Evolutionary conservation across 2,113 vertebrate genomes (phyloP), one percentile per base, ranked within the genome.

Genomic region (Nothobranchius furzeri): DNA sequence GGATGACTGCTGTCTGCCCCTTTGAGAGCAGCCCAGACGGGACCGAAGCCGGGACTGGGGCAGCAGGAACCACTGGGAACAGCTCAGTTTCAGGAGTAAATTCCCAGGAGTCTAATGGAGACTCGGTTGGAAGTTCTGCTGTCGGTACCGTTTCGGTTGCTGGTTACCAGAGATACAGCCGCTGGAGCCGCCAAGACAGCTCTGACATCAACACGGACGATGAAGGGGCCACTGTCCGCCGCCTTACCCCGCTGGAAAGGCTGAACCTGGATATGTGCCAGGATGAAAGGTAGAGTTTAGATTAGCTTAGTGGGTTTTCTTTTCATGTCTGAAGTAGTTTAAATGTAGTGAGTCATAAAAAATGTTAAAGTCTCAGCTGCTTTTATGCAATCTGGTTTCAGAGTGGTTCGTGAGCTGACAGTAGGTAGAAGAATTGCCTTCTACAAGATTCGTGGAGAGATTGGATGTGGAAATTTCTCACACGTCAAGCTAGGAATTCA

Each of bases 381-480:
- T 81, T 4, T 52, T 35, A 7, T 67, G 17, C 79, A 7, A 25
- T 80, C 15, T 75, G 67, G 12, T 66, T 24, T 11, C 87, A 97
- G 94, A 86, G 92, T 97, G 67, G 94, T 96, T 69, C 94, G 94
- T 65, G 98, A 99, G 91, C 87, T 98, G 81, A 95, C 95, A 0
- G 84, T 99, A 60, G 97, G 97, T 46, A 95, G 96, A 49, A 93
- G 97, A 68, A 94, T 99, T n/a, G 95, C 96, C 79, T 96, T 99
- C 90, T 99, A 99, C 84, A 94, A 95, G 78, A 89, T 99, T 73
- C 94, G 95, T 25, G 97, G 97, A 42, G 95, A 99, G 84, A 96
- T 99, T 4, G 97, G 98, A 70, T 95, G 94, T 35, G 98, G 98
- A n/a, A 99, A 98, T 91, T 99, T 99, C 70, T 99, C 98, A 0